These are phyloP conservation scores for Zalophus californianus DNA, from an alignment of 2,797 vertebrate species.

Conservation along the genomic window DNA sequence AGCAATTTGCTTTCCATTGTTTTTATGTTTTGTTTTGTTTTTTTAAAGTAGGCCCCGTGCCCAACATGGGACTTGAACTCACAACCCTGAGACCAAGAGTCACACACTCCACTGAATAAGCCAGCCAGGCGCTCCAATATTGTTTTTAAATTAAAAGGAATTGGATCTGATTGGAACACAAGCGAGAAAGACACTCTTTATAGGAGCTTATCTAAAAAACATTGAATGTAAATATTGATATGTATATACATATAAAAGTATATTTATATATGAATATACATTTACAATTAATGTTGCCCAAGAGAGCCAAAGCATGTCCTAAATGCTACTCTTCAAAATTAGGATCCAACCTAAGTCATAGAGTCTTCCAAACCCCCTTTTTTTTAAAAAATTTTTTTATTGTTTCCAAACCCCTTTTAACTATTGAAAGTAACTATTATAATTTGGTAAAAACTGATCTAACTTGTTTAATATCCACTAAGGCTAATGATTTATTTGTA, in stretches of 20 bases:
- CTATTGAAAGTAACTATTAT: neutral
- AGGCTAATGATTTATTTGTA: conserved; percentile 19
- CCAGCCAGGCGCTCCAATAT: neutral
- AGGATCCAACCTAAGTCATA: neutral
- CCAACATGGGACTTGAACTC: neutral
- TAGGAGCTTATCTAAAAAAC: neutral
- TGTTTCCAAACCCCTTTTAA: neutral
- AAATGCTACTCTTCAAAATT: neutral
- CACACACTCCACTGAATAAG: neutral
- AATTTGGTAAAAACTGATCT: conserved; percentile 1
- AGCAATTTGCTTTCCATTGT: conserved; percentile 1
- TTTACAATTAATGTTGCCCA: neutral
- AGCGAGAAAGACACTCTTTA: neutral
- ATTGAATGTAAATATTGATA: neutral
- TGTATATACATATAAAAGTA: neutral
- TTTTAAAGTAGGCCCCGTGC: neutral
- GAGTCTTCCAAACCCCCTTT: neutral
- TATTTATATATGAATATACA: neutral
- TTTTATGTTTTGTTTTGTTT: neutral
- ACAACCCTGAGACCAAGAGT: neutral
- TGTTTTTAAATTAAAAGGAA: conserved; percentile 36
- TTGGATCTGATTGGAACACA: neutral
- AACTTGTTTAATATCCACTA: neutral
- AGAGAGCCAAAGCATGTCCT: neutral
- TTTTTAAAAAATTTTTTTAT: too few species aligned